Evolutionary conservation across 2,888 invertebrate genomes (phyloP).

Genomic region (Pristionchus entomophagus): DNA sequence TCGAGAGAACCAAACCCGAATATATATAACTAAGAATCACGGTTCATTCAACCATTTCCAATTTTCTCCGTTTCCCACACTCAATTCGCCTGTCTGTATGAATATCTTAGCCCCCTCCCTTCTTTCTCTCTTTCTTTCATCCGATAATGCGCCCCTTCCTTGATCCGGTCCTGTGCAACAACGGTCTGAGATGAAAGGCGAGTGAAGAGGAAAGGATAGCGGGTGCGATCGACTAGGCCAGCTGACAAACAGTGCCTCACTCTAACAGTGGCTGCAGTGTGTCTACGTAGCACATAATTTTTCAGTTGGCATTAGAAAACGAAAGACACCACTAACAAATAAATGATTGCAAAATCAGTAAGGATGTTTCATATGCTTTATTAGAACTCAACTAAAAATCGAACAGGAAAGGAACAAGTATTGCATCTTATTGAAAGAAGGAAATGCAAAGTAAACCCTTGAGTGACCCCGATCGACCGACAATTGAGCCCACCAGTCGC

Average conservation of each 20-base stretch:
- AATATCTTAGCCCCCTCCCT: not conserved
- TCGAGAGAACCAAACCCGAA: no score
- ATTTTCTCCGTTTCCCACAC: not conserved
- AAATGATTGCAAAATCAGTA: no score
- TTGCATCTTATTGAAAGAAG: not conserved
- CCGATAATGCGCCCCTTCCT: conserved; percentile 37
- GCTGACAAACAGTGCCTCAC: no score
- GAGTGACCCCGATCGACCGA: not conserved
- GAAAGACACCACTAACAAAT: no score
- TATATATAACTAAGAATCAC: not conserved
- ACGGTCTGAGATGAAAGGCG: conserved; percentile 40
- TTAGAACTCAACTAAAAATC: not conserved
- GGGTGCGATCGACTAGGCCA: not conserved
- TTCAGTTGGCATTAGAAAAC: no score
- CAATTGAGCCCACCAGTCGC: conserved; percentile 16
- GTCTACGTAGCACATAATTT: no score
- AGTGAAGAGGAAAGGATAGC: not conserved
- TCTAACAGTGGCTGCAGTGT: no score
- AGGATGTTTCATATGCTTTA: no score
- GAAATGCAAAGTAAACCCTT: not conserved
- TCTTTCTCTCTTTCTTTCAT: conserved; percentile 18
- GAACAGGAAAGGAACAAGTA: not conserved
- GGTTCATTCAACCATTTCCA: no score
- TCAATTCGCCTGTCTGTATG: not conserved
- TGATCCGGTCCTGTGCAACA: conserved; percentile 39